Conservation (phyloP, 1,140 invertebrate species). For the Gonatopus flavifemur region DNA sequence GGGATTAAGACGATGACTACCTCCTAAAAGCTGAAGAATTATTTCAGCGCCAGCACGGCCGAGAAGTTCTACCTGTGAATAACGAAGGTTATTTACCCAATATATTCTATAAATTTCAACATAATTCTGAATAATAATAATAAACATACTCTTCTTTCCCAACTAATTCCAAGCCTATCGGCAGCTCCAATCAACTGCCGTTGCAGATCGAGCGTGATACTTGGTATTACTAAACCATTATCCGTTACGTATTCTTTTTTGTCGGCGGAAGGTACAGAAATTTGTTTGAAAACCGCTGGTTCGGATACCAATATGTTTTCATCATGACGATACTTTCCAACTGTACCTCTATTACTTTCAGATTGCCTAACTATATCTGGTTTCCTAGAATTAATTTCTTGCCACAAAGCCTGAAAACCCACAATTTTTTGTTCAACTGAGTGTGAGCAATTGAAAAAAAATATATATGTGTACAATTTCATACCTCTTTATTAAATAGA, state of each 20-base stretch:
- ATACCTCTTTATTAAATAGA: conserved; percentile 84
- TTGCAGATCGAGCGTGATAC: conserved; percentile 68
- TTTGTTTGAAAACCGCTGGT: conserved; percentile 69
- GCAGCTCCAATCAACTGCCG: conserved; percentile 68
- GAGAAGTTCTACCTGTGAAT: conserved; percentile 67
- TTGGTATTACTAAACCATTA: conserved; percentile 77
- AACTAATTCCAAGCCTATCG: conserved; percentile 67
- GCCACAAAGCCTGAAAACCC: conserved; percentile 50
- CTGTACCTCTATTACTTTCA: conserved; percentile 40
- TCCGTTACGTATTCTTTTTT: conserved; percentile 77
- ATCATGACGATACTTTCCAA: conserved; percentile 71
- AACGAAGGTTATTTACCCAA: not conserved
- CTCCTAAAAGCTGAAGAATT: conserved; percentile 75
- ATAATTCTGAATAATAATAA: conserved; percentile 1
- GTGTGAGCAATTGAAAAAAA: no score
- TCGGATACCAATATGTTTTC: conserved; percentile 78
- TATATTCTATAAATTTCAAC: not conserved
- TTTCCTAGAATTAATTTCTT: conserved; percentile 72
- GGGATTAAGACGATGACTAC: conserved; percentile 73
- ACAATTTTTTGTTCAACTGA: not conserved
- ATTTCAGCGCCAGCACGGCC: conserved; percentile 78
- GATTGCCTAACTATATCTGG: conserved; percentile 67
- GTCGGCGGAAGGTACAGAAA: conserved; percentile 67
- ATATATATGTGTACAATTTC: no score
- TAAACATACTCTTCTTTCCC: conserved; percentile 60